Conservation (phyloP, 2,113 vertebrate species). For the Rhinogobius similis region DNA sequence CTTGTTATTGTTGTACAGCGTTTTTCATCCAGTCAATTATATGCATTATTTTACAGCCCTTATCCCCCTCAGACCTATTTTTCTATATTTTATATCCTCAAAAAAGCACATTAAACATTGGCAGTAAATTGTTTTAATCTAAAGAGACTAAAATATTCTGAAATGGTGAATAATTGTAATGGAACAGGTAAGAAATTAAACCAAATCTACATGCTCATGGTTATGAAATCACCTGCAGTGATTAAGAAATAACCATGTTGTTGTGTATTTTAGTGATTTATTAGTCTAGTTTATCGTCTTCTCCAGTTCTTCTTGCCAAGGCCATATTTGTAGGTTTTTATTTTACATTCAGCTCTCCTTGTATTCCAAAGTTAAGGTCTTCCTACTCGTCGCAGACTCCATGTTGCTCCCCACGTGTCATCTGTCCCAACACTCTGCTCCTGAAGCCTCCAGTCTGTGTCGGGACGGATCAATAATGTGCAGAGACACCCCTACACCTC, state of each 20-base stretch:
- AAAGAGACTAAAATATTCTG: too few species aligned
- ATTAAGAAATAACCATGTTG: not conserved
- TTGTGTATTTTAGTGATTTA: not conserved
- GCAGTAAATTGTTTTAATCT: too few species aligned
- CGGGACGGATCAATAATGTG: conserved; percentile 51
- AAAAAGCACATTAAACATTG: too few species aligned
- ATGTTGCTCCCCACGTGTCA: conserved; percentile 40
- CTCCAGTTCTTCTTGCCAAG: not conserved
- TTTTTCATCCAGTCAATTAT: not conserved
- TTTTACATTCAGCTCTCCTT: not conserved
- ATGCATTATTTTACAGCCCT: too few species aligned
- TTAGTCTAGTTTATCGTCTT: not conserved
- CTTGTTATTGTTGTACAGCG: conserved; percentile 8
- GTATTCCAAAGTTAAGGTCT: conserved; percentile 5
- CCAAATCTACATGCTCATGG: too few species aligned
- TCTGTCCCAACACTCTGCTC: conserved; percentile 42
- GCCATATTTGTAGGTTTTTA: not conserved
- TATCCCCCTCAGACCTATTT: not conserved
- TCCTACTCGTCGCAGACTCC: conserved; percentile 15
- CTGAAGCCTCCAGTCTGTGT: conserved; percentile 29
- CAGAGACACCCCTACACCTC: conserved; percentile 14
- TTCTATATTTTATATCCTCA: not conserved
- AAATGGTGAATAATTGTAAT: too few species aligned
- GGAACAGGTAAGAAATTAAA: not conserved
- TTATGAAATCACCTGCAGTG: not conserved